Conservation (phyloP, 1,140 invertebrate genomes). For the Heliconius hermathena region DNA sequence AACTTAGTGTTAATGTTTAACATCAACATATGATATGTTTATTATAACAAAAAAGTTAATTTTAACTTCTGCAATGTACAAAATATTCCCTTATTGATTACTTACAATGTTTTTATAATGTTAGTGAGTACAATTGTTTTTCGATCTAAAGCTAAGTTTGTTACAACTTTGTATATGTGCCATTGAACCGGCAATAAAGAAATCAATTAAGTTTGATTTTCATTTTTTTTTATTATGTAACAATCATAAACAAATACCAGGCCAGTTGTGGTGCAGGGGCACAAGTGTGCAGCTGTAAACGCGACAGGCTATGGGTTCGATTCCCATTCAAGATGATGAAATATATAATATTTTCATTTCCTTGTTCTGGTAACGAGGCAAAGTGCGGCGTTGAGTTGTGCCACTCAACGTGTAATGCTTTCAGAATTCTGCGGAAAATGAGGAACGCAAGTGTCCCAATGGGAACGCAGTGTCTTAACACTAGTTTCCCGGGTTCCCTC, state of each 20-base stretch:
- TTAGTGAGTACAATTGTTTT: constrained; percentile 44
- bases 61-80: constrained; percentile 41
- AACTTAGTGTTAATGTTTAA: constrained; percentile 1
- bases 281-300: no score
- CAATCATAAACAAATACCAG: background rate
- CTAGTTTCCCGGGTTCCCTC: no score
- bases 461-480: no score
- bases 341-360: no score
- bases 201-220: background rate
- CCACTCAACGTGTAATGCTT: no score
- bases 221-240: background rate
- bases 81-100: constrained; percentile 40
- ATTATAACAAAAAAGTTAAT: constrained; percentile 18
- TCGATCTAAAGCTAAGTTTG: constrained; percentile 20
- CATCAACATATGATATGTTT: background rate
- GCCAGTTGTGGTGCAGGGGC: no score
- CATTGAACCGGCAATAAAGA: constrained; percentile 57
- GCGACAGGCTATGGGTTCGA: no score
- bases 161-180: constrained; percentile 51
- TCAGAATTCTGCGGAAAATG: no score
- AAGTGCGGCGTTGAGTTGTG: no score
- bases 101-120: constrained; percentile 25
- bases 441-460: no score
- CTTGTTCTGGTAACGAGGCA: no score
- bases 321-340: no score